Evolutionary conservation across 1,140 invertebrate genomes (phyloP), one percentile per base, ranked within the genome.

Genomic region (Ylistrum balloti): DNA sequence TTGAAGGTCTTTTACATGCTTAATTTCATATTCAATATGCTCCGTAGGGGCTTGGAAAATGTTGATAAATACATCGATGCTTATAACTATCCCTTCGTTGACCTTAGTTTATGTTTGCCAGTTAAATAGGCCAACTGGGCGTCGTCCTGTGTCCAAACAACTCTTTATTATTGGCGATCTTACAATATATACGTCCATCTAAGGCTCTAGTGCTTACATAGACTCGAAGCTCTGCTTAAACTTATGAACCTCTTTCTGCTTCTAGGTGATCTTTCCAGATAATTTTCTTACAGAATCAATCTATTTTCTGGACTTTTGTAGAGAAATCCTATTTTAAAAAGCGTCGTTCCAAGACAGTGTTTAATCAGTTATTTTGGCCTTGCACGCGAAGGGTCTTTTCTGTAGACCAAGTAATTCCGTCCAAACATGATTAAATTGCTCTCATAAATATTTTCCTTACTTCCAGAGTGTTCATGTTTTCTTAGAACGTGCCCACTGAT

Each of bases 291-390:
- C 56, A 74, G 28, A 74, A 74, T 74, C 56, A 74, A 74, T 74
- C 56, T 74, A n/a, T n/a, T 74, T 28, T 17, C 56, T 74, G 56
- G 56, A 74, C 56, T 74, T 74, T 74, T 74, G 56, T 22, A 28
- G 56, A 74, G 56, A 28, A 22, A 28, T n/a, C 22, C 56, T 74
- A 74, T 74, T 74, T 74, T 74, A 74, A 74, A 74, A 74, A 74
- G 56, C 56, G 56, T 74, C 56, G 56, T 74, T 74, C 56, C 56
- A 74, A 74, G 56, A 74, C 22, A 1, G 56, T 74, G 56, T 74
- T n/a, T 74, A 74, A 74, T 74, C 56, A 74, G 56, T 74, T n/a
- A 74, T 74, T 74, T 74, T 74, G 56, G 56, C 56, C 56, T n/a
- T 74, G 56, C 56, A 74, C 56, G 56, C 56, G 22, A 74, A 74